Evolutionary conservation across 2,797 vertebrate species (phyloP), one percentile per base, ranked within the genome.

Genomic region (Sebastes iracundus): DNA sequence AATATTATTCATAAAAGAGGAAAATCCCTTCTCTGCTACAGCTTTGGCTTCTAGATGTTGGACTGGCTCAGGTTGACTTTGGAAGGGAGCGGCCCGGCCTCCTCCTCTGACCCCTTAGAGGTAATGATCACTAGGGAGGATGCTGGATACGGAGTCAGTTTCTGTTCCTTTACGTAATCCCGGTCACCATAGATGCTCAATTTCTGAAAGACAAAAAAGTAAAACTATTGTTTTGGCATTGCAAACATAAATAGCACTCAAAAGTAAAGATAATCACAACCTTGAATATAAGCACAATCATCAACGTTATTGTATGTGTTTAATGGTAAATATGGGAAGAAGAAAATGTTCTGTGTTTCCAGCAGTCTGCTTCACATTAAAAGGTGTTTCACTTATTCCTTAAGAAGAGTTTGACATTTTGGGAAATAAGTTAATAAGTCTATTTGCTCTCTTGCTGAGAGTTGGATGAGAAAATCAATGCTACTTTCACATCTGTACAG

Each of bases 141-240:
- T 25, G 97, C 87, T 63, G 97, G 95, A 6, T 98, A 99, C 23
- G 95, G 97, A 86, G 81, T 97, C 82, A 98, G 93, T 87, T 99
- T 99, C 89, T 97, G 93, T 66, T 98, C 96, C 68, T 96, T 97
- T 52, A 97, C 82, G 81, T 95, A 97, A 61, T 99, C 97, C 90
- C 96, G 85, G 90, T 99, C 99, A 66, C 98, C 98, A 75, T 98
- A 97, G 91, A 99, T 99, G 95, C 98, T 99, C 91, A 99, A 88
- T 91, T 99, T 99, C 99, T 99, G 94, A 70, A 95, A 94, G 13
- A 81, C 20, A 61, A 69, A 52, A 46, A 62, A 18, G 4, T 0
- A 69, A 86, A 86, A 74, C 11, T 2, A 69, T 75, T 38, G 78
- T 61, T 65, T 56, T 60, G 18, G 46, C 27, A 58, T 25, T 23